Conservation (phyloP, 2,888 invertebrate genomes). For the Campoplex nolae region DNA sequence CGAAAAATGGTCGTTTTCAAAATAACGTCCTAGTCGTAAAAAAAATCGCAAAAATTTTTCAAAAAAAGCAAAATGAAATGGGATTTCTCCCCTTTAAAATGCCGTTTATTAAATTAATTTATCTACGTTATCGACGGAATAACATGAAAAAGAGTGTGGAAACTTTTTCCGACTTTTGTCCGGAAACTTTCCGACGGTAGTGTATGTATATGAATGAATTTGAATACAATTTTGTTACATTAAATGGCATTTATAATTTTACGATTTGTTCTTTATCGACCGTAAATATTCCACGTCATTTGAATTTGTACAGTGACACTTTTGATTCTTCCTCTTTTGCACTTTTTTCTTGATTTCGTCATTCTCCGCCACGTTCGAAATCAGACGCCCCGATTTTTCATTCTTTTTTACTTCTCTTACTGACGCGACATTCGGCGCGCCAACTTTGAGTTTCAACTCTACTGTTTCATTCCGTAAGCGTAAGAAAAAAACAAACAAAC, state of each 20-base stretch:
- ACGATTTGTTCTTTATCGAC: neutral
- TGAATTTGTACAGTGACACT: neutral
- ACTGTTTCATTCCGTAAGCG: neutral
- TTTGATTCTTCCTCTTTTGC: neutral
- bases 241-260: neutral
- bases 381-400: neutral
- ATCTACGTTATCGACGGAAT: too few relatives aligned
- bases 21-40: too few relatives aligned
- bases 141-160: too few relatives aligned
- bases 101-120: too few relatives aligned
- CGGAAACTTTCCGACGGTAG: too few relatives aligned
- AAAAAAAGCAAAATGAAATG: too few relatives aligned
- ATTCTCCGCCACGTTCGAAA: neutral
- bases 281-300: neutral
- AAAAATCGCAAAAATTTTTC: too few relatives aligned
- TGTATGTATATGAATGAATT: neutral
- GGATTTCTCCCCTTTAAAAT: too few relatives aligned
- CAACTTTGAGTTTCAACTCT: neutral
- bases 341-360: neutral
- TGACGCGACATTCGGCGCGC: conserved; percentile 12
- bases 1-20: too few relatives aligned
- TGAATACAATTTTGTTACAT: neutral
- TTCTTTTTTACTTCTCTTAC: neutral
- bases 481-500: too few relatives aligned
- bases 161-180: too few relatives aligned